Conservation (phyloP, 2,113 vertebrate species). For the Phyllostomus discolor region DNA sequence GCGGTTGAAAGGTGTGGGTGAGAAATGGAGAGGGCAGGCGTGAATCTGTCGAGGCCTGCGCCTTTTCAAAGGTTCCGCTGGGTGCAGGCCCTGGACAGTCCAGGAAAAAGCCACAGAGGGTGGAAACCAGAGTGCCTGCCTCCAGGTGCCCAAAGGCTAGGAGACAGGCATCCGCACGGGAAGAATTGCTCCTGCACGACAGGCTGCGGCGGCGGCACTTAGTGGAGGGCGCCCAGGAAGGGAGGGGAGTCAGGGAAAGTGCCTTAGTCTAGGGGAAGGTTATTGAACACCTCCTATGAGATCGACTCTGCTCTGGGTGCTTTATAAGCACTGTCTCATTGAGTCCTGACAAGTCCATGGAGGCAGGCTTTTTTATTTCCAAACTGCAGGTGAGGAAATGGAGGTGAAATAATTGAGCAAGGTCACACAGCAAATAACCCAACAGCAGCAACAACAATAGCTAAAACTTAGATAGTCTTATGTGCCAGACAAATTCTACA, state of each 20-base stretch:
- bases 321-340: neutral
- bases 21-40: neutral
- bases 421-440: neutral
- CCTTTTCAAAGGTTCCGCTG: neutral
- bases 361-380: neutral
- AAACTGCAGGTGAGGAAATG: neutral
- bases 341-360: neutral
- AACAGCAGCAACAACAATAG: neutral
- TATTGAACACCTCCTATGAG: too few relatives aligned
- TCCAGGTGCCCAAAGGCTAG: neutral
- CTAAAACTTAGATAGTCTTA: neutral
- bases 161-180: neutral
- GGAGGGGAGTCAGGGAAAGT: neutral
- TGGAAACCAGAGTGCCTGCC: neutral
- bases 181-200: neutral
- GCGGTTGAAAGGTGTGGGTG: neutral
- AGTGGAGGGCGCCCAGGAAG: neutral
- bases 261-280: neutral
- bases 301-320: neutral
- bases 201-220: neutral
- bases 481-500: neutral
- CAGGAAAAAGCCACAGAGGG: neutral
- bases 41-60: neutral
- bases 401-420: neutral
- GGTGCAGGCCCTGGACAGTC: neutral